Evolutionary conservation across 1,140 invertebrate genomes (phyloP), one percentile per base, ranked within the genome.

Genomic region (Gonatopus flavifemur): DNA sequence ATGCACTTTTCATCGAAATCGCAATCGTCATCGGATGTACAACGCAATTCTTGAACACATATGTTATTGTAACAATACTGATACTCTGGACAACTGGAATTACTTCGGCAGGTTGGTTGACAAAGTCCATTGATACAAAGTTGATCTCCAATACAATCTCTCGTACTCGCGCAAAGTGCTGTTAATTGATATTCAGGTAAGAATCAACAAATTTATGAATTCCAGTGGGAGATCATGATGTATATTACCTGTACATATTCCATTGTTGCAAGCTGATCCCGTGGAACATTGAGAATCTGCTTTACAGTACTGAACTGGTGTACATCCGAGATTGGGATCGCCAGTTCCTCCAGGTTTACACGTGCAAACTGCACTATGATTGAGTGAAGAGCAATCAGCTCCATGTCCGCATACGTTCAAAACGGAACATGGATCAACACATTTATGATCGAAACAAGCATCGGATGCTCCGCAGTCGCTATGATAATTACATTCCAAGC

Each of bases 321-420:
- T 84, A 66, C 91, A 93, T 8, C 90, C 90, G 22, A 92, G 77
- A 46, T 88, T 86, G 13, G 93, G 88, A 77, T 94, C 89, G 37
- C 93, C 92, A 8, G 90, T 92, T 47, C 84, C 88, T 15, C 91
- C 92, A 13, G 88, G 79, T 64, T 84, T 77, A 69, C 93, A 96
- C 5, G 83, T 83, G 64, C 93, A 96, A 10, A 88, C 78, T 2
- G 86, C 88, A n/a, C 86, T 82, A 57, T 91, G 88, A 67, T 87
- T 89, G 41, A 80, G 78, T 0, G 87, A 80, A 10, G 76, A 76
- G 65, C 91, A 93, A 37, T 84, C 81, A 1, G 91, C 88, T 61
- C 89, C 87, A 50, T 85, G 82, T 1, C 92, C 92, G 64, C 92
- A 95, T 3, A 88, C 87, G 57, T 91, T 90, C 2, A 86, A 81